Evolutionary conservation across 2,797 vertebrate genomes (phyloP).

Genomic region (Spea hammondii): DNA sequence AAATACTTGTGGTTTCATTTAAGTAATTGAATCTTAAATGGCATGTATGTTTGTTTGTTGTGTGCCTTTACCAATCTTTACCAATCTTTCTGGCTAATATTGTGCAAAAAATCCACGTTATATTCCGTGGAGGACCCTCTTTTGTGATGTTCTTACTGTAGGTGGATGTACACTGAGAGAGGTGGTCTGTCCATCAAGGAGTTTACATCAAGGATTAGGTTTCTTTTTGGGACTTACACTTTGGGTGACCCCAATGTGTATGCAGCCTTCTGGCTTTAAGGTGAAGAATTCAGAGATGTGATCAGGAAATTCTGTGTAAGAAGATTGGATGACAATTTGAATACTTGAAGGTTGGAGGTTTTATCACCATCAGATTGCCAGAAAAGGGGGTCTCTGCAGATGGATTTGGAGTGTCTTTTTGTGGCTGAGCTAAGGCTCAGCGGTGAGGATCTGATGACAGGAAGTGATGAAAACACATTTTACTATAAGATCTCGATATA

Average conservation of each 20-base stretch:
- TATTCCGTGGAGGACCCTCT: background rate
- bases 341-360: slow-evolving; percentile 71
- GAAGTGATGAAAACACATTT: no score
- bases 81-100: background rate
- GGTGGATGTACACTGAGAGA: slow-evolving; percentile 59
- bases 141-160: slow-evolving; percentile 23
- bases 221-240: slow-evolving; percentile 90
- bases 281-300: slow-evolving; percentile 83
- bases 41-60: no score
- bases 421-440: slow-evolving; percentile 32
- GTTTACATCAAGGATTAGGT: slow-evolving; percentile 83
- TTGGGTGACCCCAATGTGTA: slow-evolving; percentile 85
- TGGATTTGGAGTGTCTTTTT: slow-evolving; percentile 27
- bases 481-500: no score
- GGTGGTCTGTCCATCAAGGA: slow-evolving; percentile 67
- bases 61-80: no score
- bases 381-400: slow-evolving; percentile 39
- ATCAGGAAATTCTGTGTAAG: slow-evolving; percentile 87
- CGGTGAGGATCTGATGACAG: no score
- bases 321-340: slow-evolving; percentile 91
- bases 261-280: slow-evolving; percentile 87
- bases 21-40: no score
- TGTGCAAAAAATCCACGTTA: slow-evolving; percentile 4
- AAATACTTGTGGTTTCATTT: no score
- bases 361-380: slow-evolving; percentile 46